Percentiles rank a stretch among this genome's conserved stretches.
Conservation (phyloP, 2,888 invertebrate species). For the Patella ulyssiponensis region DNA sequence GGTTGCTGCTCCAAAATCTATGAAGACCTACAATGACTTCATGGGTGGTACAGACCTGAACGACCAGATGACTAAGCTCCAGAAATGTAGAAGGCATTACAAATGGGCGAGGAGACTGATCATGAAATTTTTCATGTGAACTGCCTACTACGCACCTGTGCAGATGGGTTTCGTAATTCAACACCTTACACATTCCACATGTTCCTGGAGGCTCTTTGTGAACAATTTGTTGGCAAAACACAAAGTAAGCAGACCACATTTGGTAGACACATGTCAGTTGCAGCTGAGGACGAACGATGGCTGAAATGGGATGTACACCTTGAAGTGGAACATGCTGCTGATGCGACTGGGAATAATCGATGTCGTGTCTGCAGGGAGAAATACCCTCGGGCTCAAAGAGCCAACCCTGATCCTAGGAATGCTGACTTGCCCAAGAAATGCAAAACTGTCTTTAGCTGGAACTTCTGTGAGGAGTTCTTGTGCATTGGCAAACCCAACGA, state of each 20-base stretch:
- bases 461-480: conserved; percentile 18
- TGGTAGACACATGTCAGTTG: not conserved
- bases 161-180: conserved; percentile 16
- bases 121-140: conserved; percentile 36
- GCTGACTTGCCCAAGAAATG: conserved; percentile 14
- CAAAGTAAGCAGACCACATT: not conserved
- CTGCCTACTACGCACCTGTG: conserved; percentile 23
- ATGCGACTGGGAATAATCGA: conserved; percentile 14
- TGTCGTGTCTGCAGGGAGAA: conserved; percentile 23
- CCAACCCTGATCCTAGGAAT: not conserved
- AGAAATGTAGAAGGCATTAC: conserved; percentile 18
- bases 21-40: conserved; percentile 28
- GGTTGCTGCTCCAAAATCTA: conserved; percentile 24
- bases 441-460: conserved; percentile 12
- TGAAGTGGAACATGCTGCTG: not conserved
- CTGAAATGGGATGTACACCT: conserved; percentile 15
- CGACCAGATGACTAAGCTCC: not conserved
- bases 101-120: conserved; percentile 34
- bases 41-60: conserved; percentile 37
- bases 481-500: conserved; percentile 9
- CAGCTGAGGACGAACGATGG: not conserved
- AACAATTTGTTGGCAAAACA: conserved; percentile 12
- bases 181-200: conserved; percentile 13
- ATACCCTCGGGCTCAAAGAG: conserved; percentile 14
- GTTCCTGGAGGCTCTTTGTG: conserved; percentile 18